These are phyloP conservation scores for Lagopus leucura DNA, from an alignment of 2,113 vertebrate genomes.

Conservation along the genomic window DNA sequence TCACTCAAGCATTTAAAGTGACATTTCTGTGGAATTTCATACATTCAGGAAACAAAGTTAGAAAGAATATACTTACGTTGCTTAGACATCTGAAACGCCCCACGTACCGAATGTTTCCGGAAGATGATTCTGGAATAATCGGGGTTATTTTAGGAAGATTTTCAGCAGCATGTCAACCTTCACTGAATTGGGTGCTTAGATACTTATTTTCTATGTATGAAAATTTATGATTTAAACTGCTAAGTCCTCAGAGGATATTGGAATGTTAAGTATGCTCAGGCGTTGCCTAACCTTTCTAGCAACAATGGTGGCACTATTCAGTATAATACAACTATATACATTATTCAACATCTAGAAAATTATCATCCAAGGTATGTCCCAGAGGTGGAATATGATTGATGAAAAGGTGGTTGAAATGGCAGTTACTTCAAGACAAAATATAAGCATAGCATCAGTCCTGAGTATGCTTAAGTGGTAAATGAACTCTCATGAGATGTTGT, in stretches of 20 bases:
- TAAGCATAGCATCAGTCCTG: fast-evolving
- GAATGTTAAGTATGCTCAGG: not conserved
- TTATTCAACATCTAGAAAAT: fast-evolving
- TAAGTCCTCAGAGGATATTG: not conserved
- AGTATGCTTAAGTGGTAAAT: not conserved
- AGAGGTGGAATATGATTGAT: not conserved
- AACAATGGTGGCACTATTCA: not conserved
- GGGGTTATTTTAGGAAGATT: not conserved
- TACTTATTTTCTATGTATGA: not conserved
- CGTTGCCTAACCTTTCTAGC: not conserved
- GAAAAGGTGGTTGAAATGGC: not conserved
- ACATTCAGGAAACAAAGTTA: not conserved
- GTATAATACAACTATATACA: fast-evolving
- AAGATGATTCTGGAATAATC: not conserved
- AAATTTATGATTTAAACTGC: not conserved
- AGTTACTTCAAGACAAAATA: not conserved
- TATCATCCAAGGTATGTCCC: fast-evolving
- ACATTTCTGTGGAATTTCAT: not conserved
- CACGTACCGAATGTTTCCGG: not conserved
- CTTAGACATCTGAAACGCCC: not conserved
- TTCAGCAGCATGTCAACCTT: not conserved
- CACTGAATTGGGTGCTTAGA: not conserved
- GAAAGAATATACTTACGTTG: not conserved
- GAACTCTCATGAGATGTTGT: no score
- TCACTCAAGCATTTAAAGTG: not conserved